Conservation (phyloP, 2,888 invertebrate genomes). For the Apamea sordens region DNA sequence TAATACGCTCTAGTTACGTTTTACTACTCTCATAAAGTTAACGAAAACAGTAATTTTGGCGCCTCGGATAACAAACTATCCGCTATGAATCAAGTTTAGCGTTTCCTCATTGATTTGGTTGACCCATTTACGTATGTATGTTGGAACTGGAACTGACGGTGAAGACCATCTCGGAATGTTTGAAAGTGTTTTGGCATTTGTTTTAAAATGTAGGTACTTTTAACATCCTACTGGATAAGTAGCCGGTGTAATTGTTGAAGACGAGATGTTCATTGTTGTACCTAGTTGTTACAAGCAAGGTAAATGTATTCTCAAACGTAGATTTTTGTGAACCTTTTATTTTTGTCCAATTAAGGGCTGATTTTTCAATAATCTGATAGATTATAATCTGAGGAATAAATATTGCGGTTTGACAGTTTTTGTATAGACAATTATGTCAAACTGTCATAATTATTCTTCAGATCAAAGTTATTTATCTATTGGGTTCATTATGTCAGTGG, state of each 20-base stretch:
- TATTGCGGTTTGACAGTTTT: too few species aligned
- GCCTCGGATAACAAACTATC: constrained; percentile 74
- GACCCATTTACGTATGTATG: constrained; percentile 67
- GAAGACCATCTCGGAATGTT: constrained; percentile 46
- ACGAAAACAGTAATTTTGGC: constrained; percentile 73
- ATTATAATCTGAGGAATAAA: too few species aligned
- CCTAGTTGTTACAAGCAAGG: background rate
- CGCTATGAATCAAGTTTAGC: constrained; percentile 77
- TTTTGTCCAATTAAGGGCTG: too few species aligned
- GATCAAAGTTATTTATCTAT: too few species aligned
- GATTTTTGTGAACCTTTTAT: background rate
- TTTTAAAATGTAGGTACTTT: background rate
- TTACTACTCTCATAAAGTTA: constrained; percentile 77
- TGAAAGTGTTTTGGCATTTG: constrained; percentile 34
- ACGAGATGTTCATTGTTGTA: background rate
- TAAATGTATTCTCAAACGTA: background rate
- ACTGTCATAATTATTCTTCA: too few species aligned
- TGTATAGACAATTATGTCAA: too few species aligned
- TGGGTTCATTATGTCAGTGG: too few species aligned
- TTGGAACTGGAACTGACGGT: constrained; percentile 11
- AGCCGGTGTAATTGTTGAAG: background rate
- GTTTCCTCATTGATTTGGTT: constrained; percentile 81
- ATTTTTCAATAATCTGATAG: too few species aligned
- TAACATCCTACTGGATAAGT: background rate
- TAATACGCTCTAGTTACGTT: constrained; percentile 65